These are phyloP conservation scores for Macrochelys suwanniensis DNA, from an alignment of 2,797 vertebrate species.

Conservation along the genomic window DNA sequence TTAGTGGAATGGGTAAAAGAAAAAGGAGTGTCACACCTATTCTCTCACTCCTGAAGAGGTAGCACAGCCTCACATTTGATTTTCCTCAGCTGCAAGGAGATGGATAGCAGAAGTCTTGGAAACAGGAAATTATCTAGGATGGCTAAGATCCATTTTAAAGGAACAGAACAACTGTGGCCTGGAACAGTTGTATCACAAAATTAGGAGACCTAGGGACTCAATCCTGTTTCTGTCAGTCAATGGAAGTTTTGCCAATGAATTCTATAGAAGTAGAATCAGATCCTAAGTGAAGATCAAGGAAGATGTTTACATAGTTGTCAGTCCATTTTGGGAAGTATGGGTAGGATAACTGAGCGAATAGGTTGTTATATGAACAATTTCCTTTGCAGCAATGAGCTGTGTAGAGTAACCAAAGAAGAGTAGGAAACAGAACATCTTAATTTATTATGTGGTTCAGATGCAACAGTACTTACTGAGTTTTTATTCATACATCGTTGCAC, in stretches of 20 bases:
- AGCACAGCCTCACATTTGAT: neutral
- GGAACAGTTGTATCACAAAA: neutral
- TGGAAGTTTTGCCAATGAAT: neutral
- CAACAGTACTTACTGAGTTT: no score
- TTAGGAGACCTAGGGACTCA: neutral
- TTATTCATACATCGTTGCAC: no score
- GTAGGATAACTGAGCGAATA: no score
- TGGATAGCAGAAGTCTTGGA: neutral
- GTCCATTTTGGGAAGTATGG: no score
- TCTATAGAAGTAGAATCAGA: neutral
- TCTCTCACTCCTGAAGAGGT: conserved; percentile 1
- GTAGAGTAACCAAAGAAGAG: no score
- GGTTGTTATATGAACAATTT: no score
- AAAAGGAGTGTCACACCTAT: neutral
- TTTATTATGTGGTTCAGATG: no score
- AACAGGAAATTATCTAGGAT: conserved; percentile 9
- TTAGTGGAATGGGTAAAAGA: neutral
- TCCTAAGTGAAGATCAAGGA: conserved; percentile 3
- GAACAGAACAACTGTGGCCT: neutral
- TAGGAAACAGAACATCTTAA: no score
- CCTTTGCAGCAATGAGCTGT: no score
- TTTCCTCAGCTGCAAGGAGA: neutral
- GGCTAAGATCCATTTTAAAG: neutral
- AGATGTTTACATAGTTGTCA: neutral
- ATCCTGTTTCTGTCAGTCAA: neutral